phyloP scores from a whole-genome alignment of 2,888 invertebrate species.

The Ferrisia virgata region DNA sequence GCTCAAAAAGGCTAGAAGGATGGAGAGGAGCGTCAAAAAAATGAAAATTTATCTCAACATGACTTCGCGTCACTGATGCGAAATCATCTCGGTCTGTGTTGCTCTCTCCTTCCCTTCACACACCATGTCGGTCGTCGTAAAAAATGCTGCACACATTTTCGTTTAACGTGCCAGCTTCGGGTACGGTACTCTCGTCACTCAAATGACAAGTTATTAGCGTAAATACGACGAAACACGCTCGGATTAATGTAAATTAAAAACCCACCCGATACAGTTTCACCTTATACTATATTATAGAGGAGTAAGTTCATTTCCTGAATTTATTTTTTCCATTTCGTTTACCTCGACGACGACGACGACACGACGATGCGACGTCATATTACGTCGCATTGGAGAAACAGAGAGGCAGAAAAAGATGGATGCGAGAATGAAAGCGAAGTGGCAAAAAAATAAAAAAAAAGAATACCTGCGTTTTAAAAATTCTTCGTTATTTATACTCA shows the following conservation, averaged over 20 bases:
- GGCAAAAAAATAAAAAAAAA: not conserved
- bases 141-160: constrained; percentile 14
- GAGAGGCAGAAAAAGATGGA: not conserved
- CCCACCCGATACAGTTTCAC: constrained; percentile 11
- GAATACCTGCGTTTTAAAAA: not conserved
- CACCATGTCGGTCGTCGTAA: not conserved
- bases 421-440: not conserved
- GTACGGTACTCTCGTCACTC: not conserved
- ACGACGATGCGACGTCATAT: not conserved
- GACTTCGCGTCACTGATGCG: not conserved
- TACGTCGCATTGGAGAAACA: not conserved
- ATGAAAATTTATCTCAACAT: constrained; percentile 25
- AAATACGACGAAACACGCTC: constrained; percentile 21
- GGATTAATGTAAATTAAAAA: constrained; percentile 31
- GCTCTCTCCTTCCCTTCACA: not conserved
- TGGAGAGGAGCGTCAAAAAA: not conserved
- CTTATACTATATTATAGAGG: not conserved
- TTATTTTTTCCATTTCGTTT: constrained; percentile 27
- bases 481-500: not conserved
- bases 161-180: constrained; percentile 5
- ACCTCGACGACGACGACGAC: not conserved
- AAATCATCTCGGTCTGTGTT: not conserved
- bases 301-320: constrained; percentile 24
- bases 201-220: constrained; percentile 28
- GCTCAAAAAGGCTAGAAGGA: not conserved